Conservation (phyloP, 2,113 vertebrate genomes). For the Anhinga rufa region DNA sequence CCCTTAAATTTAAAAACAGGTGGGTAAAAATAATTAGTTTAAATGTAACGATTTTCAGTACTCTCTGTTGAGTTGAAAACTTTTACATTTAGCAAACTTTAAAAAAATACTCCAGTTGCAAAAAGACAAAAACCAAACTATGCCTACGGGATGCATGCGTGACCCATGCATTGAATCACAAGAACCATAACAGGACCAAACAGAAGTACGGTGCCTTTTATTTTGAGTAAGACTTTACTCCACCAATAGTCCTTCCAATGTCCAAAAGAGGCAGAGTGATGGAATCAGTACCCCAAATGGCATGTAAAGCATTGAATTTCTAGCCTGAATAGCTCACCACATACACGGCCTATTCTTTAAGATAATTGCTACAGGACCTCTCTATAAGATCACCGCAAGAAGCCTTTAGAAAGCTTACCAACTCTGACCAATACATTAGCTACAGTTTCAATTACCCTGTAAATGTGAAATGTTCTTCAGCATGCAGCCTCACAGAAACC, state of each 20-base stretch:
- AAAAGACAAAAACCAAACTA: background rate
- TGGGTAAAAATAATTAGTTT: background rate
- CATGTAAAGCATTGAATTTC: background rate
- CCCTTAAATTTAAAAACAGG: background rate
- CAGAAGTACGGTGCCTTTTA: background rate
- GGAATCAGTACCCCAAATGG: background rate
- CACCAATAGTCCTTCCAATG: background rate
- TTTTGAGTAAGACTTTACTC: background rate
- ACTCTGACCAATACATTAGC: slow-evolving; percentile 28
- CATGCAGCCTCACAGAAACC: slow-evolving; percentile 4
- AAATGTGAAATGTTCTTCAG: slow-evolving; percentile 23
- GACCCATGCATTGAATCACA: background rate
- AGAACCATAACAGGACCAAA: background rate
- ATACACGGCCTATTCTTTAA: background rate
- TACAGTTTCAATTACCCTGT: slow-evolving; percentile 34
- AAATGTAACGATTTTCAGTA: background rate
- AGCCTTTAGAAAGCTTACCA: slow-evolving; percentile 17
- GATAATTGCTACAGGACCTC: background rate
- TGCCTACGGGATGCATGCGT: background rate
- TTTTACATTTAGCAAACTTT: background rate
- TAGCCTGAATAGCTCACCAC: background rate
- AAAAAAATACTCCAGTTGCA: background rate
- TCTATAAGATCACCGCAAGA: background rate
- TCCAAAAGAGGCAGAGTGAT: background rate
- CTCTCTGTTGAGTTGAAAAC: background rate